Evolutionary conservation across 2,888 invertebrate species (phyloP), one percentile per base, ranked within the genome.

Genomic region (Salticus scenicus): DNA sequence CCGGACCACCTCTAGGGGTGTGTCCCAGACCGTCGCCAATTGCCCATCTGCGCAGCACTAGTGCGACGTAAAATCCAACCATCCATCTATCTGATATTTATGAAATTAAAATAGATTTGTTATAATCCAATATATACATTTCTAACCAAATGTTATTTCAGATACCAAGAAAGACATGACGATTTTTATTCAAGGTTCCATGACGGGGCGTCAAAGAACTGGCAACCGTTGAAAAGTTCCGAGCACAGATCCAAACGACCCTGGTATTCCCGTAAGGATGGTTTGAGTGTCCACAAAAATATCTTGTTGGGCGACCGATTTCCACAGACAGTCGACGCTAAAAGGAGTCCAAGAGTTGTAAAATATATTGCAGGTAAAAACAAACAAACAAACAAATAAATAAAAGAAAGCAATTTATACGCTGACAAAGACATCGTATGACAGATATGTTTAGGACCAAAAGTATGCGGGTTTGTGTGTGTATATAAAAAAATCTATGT

Each of bases 331-430:
- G 57, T 57, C 24, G 57, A 69, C 28, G 12, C 47, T 20, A 82
- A 57, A 27, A 82, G 82, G 31, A 69, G 33, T 20, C 82, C 75
- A 8, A 82, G 75, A 28, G 67, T 82, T 4, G 71, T 82, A 5
- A 75, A 82, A 27, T 82, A 82, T 28, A 71, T 82, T 20, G 82
- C 82, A 82, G 82, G 82, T 82, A 71, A 72, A 10, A n/a, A n/a
- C n/a, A n/a, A n/a, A n/a, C n/a, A n/a, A n/a, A n/a, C n/a, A n/a
- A n/a, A n/a, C n/a, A n/a, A n/a, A n/a, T n/a, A n/a, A n/a, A n/a
- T n/a, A n/a, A n/a, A n/a, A n/a, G n/a, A n/a, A n/a, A n/a, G n/a
- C n/a, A n/a, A n/a, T n/a, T n/a, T n/a, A n/a, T n/a, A n/a, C n/a
- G n/a, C n/a, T n/a, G n/a, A n/a, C n/a, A n/a, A n/a, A n/a, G n/a